Base-by-base conservation (phyloP, 2,888 invertebrate species). In the Folsomia candida region DNA sequence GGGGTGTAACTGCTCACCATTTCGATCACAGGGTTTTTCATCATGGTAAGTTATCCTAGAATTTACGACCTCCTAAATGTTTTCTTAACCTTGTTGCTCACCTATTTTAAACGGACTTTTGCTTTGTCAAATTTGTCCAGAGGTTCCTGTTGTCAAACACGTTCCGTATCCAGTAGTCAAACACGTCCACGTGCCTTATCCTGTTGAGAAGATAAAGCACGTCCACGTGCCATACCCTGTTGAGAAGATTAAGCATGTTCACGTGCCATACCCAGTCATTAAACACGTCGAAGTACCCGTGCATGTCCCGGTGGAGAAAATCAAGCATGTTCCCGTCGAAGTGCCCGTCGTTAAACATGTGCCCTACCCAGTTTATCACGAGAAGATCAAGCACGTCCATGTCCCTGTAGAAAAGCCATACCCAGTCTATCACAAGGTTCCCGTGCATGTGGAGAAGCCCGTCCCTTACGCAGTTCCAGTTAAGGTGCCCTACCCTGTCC, bases 141-240 rank as follows among this genome's bases (percentile, higher is more conserved):
- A 47, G 47, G 47, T 47, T 47, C 47, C 47, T 9, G 47, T 47
- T 11, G 47, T 47, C 9, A 47, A 47, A 18, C 47, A 47, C 18
- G 54, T 54, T n/a, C 54, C 54, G 22, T 54, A 54, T 54, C 11
- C 54, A 54, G 54, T 54, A 22, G 54, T 54, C 11, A 54, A 54
- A 22, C 54, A 6, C 20, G 20, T 54, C 22, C 54, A 54, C 18
- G 54, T 54, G 6, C 54, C 54, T 54, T 54, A 54, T 54, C 54
- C 54, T 14, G 54, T 54, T 18, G 6, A 54, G 11, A 54, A 54
- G 20, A 20, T 14, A 18, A 54, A 54, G 4, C 54, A 54, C 4
- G 22, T 54, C 54, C 54, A 54, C 22, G 22, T 54, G 11, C 54
- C 54, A n/a, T 54, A 54, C n/a, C 54, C 54, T 14, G 54, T 54